Evolutionary conservation across 2,113 vertebrate genomes (phyloP).

Genomic region (Psilopsiagon aurifrons): DNA sequence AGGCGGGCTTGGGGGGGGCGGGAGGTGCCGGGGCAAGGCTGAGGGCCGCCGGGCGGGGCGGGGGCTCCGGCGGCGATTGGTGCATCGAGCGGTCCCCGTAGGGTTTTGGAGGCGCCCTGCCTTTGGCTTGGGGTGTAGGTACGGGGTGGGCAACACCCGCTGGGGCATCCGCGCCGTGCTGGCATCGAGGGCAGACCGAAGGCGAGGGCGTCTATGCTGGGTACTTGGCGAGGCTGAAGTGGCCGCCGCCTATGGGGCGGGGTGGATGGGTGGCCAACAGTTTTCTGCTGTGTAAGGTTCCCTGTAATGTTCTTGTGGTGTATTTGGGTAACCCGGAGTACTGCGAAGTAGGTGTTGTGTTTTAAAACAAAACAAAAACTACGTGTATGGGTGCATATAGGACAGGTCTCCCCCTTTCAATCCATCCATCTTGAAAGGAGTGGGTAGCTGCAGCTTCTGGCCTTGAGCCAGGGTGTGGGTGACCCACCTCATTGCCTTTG

Average conservation of each 20-base stretch:
- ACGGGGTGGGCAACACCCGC: rapidly evolving
- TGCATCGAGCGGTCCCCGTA: background rate
- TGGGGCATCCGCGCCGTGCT: rapidly evolving
- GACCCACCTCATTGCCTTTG: background rate
- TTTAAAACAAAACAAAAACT: background rate
- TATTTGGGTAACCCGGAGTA: background rate
- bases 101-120: background rate
- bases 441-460: background rate
- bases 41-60: background rate
- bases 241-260: rapidly evolving
- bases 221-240: rapidly evolving
- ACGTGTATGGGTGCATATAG: rapidly evolving
- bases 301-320: rapidly evolving
- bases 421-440: background rate
- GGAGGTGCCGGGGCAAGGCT: background rate
- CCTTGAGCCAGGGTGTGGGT: background rate
- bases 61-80: background rate
- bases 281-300: rapidly evolving
- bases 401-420: background rate
- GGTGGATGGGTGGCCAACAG: background rate
- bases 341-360: background rate
- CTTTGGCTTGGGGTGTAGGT: rapidly evolving
- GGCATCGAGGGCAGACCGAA: rapidly evolving
- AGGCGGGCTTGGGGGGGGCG: background rate
- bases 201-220: background rate